Evolutionary conservation across 2,113 vertebrate genomes (phyloP).

Genomic region (Nansenia antarctica): DNA sequence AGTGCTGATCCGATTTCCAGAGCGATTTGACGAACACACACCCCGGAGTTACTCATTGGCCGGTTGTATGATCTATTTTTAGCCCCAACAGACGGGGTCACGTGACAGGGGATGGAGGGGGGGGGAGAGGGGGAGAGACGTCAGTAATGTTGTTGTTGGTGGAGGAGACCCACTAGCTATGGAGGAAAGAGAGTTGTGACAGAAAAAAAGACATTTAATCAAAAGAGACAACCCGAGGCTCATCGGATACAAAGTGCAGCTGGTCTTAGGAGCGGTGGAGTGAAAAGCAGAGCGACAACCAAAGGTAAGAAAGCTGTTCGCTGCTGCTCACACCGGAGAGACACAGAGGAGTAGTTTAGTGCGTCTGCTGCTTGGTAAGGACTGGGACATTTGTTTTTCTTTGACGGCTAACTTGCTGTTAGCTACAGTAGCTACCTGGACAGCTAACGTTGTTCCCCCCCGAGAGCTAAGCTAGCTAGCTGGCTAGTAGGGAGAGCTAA

Average conservation of each 20-base stretch:
- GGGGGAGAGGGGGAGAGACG: too few relatives aligned
- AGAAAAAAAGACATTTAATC: conserved; percentile 33
- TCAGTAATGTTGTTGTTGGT: conserved; percentile 66
- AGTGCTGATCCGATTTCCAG: too few relatives aligned
- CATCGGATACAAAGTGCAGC: neutral
- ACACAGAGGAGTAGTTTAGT: neutral
- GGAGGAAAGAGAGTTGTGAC: conserved; percentile 61
- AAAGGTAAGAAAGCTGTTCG: conserved; percentile 21
- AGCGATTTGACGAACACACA: too few relatives aligned
- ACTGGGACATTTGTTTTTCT: neutral
- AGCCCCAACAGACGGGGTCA: conserved; percentile 43
- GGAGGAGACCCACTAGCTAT: conserved; percentile 65
- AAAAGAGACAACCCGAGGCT: conserved; percentile 12
- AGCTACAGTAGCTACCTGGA: neutral
- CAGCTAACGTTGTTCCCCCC: too few relatives aligned
- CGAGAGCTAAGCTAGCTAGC: neutral
- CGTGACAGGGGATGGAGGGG: conserved; percentile 53
- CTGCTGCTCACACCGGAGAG: too few relatives aligned
- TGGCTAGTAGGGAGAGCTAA: too few relatives aligned
- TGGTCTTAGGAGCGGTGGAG: conserved; percentile 3
- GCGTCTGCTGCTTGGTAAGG: neutral
- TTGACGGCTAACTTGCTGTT: neutral
- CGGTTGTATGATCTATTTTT: conserved; percentile 56
- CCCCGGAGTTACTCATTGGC: conserved; percentile 5
- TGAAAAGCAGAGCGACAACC: conserved; percentile 12